These are phyloP conservation scores for Lithophane ornitopus DNA, from an alignment of 2,888 invertebrate species.

Conservation along the genomic window DNA sequence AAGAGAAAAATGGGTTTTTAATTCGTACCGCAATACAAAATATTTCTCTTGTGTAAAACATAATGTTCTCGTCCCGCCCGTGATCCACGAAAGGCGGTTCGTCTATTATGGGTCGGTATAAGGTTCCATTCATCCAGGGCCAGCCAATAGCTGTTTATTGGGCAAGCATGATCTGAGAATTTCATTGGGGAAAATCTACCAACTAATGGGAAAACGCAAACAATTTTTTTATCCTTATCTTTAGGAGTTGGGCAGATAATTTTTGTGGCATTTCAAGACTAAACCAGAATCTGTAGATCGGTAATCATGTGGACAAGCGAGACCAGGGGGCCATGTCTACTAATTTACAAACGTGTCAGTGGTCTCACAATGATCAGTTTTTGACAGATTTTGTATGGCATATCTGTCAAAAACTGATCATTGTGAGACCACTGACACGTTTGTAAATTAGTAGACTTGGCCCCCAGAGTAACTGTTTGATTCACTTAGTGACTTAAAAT, in stretches of 20 bases:
- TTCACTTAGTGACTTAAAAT: neutral
- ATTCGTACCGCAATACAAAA: slow-evolving; percentile 52
- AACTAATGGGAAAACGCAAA: neutral
- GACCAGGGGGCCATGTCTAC: too few relatives aligned
- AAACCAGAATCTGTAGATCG: neutral
- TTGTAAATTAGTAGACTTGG: too few relatives aligned
- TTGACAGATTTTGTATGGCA: too few relatives aligned
- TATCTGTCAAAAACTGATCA: too few relatives aligned
- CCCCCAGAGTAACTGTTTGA: too few relatives aligned
- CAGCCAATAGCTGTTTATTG: neutral
- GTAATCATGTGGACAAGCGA: neutral
- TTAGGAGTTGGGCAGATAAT: neutral
- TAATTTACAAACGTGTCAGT: too few relatives aligned
- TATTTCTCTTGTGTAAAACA: slow-evolving; percentile 1
- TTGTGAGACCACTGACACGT: too few relatives aligned
- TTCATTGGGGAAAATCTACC: neutral
- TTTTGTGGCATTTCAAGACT: neutral
- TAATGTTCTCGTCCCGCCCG: neutral
- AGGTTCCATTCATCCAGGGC: neutral
- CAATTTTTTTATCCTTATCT: neutral
- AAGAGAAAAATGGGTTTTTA: slow-evolving; percentile 64
- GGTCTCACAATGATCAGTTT: too few relatives aligned
- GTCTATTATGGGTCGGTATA: neutral
- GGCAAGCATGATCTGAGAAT: neutral
- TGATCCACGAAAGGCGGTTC: slow-evolving; percentile 8